Percentiles rank a stretch among this genome's conserved stretches.
Evolutionary conservation across 2,888 invertebrate species (phyloP).

Genomic region (Eurois occulta): DNA sequence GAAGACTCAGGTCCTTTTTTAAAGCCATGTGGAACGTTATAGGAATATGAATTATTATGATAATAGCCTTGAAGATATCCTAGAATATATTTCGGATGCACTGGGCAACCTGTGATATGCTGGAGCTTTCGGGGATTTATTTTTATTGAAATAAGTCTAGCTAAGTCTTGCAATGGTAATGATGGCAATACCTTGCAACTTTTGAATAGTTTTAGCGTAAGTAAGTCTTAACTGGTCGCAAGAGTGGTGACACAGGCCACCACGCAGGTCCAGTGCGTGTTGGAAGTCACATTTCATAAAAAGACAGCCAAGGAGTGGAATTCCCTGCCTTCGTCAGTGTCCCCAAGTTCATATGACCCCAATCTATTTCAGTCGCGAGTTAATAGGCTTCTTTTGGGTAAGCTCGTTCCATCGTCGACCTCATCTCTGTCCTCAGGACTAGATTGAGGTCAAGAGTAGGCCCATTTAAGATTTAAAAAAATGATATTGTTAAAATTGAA

Average conservation of each 20-base stretch:
- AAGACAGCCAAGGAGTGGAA: too few species aligned
- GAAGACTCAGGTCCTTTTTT: constrained; percentile 25
- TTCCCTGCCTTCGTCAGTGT: too few species aligned
- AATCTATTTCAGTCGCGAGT: too few species aligned
- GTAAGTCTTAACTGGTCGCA: background rate
- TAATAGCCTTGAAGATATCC: background rate
- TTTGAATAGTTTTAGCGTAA: background rate
- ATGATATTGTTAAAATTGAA: background rate
- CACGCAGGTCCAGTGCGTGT: background rate
- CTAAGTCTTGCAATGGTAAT: background rate
- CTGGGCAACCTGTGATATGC: background rate
- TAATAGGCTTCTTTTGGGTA: too few species aligned
- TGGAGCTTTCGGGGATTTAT: background rate
- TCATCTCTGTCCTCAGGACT: too few species aligned
- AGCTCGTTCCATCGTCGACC: too few species aligned
- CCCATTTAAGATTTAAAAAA: too few species aligned
- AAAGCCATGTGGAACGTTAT: constrained; percentile 1
- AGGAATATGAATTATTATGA: constrained; percentile 8
- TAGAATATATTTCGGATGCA: background rate
- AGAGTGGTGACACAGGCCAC: rapidly evolving
- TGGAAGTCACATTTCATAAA: background rate
- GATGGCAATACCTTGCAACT: background rate
- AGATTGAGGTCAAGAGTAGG: too few species aligned
- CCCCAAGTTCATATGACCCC: too few species aligned
- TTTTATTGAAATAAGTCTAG: too few species aligned